Evolutionary conservation across 2,888 invertebrate species (phyloP).

Genomic region (Argyresthia goedartella): DNA sequence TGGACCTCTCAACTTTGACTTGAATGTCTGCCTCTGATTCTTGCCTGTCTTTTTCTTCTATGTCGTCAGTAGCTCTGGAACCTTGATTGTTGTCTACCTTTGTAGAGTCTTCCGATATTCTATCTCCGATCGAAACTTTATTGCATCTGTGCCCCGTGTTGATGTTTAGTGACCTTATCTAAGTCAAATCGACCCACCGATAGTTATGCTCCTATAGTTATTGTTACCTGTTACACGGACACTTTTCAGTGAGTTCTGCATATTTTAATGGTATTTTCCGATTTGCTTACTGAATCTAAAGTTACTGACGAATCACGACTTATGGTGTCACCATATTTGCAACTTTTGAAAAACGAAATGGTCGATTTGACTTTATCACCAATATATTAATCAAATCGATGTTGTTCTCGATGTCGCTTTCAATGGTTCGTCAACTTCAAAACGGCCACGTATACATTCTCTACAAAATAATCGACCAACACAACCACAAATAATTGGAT

Average conservation of each 20-base stretch:
- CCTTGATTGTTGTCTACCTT: background rate
- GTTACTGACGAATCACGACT: too few relatives aligned
- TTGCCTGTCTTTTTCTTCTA: slow-evolving; percentile 42
- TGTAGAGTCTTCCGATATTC: background rate
- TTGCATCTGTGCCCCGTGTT: background rate
- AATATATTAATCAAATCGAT: slow-evolving; percentile 38
- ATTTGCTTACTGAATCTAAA: too few relatives aligned
- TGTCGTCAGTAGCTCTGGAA: slow-evolving; percentile 45
- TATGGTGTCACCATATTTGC: background rate
- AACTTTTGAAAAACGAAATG: slow-evolving; percentile 1
- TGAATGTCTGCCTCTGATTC: slow-evolving; percentile 44
- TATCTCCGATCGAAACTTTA: background rate
- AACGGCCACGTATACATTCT: slow-evolving; percentile 24
- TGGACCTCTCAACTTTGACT: slow-evolving; percentile 42
- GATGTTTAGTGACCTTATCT: background rate
- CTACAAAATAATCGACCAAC: slow-evolving; percentile 42
- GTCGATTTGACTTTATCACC: slow-evolving; percentile 41
- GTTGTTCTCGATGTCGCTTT: slow-evolving; percentile 70
- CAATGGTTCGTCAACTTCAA: slow-evolving; percentile 40
- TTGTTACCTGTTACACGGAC: too few relatives aligned
- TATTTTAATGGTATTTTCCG: too few relatives aligned
- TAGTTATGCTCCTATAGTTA: too few relatives aligned
- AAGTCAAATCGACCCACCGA: background rate
- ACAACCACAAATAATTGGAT: slow-evolving; percentile 48
- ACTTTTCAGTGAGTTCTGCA: too few relatives aligned